Evolutionary conservation across 1,140 invertebrate genomes (phyloP), one percentile per base, ranked within the genome.

Genomic region (Manduca sexta): DNA sequence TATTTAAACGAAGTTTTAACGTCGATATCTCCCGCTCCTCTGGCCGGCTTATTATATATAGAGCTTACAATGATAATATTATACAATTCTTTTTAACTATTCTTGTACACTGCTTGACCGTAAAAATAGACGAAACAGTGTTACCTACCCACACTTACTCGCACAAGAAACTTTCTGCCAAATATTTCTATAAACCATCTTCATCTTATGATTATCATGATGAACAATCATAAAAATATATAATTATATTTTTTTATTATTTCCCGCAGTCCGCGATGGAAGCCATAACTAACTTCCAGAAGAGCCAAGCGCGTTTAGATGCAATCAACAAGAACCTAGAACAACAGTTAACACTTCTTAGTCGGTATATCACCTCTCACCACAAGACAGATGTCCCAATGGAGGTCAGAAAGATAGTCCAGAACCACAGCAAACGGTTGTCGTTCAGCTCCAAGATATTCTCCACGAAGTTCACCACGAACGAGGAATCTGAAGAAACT

Each of bases 181-280:
- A n/a, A n/a, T n/a, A n/a, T n/a, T n/a, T n/a, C n/a, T n/a, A n/a
- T n/a, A n/a, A n/a, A n/a, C n/a, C n/a, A n/a, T n/a, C n/a, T n/a
- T n/a, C n/a, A n/a, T n/a, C n/a, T n/a, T n/a, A n/a, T n/a, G n/a
- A n/a, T n/a, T n/a, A n/a, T n/a, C n/a, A n/a, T n/a, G n/a, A n/a
- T 3, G 13, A 7, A 18, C 17, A 3, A 40, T 12, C 8, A 10
- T 15, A 13, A 26, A 42, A 13, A 42, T 13, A 29, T 0, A 11
- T 12, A 21, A 13, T 31, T 48, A 18, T 41, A 44, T 39, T 29
- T 48, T 45, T 49, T 45, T 73, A n/a, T n/a, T n/a, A n/a, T n/a
- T n/a, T n/a, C n/a, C n/a, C 68, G 31, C 69, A 87, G 85, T 74
- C 74, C 1, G 80, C 83, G 15, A 81, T 86, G 75, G 77, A 80